phyloP scores from a whole-genome alignment of 2,113 vertebrate genomes.

The Tachysurus fulvidraco region DNA sequence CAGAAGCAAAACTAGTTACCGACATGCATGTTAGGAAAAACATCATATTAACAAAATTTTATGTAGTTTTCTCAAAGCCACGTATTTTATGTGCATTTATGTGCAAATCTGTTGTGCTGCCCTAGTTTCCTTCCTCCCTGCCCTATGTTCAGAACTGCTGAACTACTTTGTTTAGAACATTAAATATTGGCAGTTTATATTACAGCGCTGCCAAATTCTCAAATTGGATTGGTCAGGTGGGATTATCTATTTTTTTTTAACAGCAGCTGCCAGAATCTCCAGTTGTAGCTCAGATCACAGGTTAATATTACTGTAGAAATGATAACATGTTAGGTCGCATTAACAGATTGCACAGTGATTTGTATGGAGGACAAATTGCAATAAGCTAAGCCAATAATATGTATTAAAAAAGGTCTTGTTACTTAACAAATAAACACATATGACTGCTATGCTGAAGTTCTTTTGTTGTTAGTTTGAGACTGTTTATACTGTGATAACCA shows the following conservation, averaged over 20 bases:
- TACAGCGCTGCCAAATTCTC: not conserved
- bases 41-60: not conserved
- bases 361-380: not conserved
- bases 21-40: not conserved
- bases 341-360: not conserved
- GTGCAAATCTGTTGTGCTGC: not conserved
- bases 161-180: not conserved
- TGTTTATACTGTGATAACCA: not conserved
- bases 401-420: not conserved
- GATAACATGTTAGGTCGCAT: too few relatives aligned
- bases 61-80: not conserved
- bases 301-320: not conserved
- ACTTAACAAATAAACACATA: not conserved
- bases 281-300: not conserved
- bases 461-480: not conserved
- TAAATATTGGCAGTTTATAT: not conserved
- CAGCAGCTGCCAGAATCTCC: not conserved
- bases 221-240: not conserved
- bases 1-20: not conserved
- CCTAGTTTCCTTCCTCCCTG: slow-evolving; percentile 1
- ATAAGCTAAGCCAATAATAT: not conserved
- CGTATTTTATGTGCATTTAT: not conserved
- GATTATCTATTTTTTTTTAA: not conserved
- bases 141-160: slow-evolving; percentile 20
- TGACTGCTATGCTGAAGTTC: not conserved